phyloP scores from a whole-genome alignment of 1,140 invertebrate genomes.

The Spodoptera litura region DNA sequence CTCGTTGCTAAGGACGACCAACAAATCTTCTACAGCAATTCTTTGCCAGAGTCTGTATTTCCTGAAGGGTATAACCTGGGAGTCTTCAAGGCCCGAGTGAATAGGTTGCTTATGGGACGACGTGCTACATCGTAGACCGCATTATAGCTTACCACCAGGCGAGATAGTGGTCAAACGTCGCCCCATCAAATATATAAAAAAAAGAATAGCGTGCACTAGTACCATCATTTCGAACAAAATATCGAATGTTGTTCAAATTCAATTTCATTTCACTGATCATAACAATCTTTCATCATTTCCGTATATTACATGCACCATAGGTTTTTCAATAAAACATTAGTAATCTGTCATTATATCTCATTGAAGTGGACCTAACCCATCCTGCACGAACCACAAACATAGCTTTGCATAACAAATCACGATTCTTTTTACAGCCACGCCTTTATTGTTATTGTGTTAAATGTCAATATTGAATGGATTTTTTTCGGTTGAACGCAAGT shows the following conservation, averaged over 20 bases:
- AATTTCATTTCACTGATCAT: constrained; percentile 39
- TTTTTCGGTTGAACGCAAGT: constrained; percentile 37
- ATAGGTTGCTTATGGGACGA: too few species aligned
- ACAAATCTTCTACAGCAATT: too few species aligned
- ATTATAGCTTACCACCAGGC: too few species aligned
- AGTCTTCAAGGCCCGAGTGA: too few species aligned
- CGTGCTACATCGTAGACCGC: too few species aligned
- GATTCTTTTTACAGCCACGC: neutral
- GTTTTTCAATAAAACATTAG: constrained; percentile 54
- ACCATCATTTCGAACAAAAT: neutral
- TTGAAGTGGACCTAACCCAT: constrained; percentile 49
- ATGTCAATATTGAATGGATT: constrained; percentile 38
- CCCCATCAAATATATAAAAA: too few species aligned
- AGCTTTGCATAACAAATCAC: constrained; percentile 33
- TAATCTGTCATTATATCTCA: constrained; percentile 55
- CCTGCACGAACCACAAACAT: constrained; percentile 41
- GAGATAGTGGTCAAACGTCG: too few species aligned
- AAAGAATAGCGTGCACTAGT: neutral
- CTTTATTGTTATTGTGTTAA: constrained; percentile 40
- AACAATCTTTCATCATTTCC: constrained; percentile 47
- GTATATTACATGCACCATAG: constrained; percentile 49
- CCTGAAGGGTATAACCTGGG: too few species aligned
- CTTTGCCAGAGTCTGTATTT: too few species aligned
- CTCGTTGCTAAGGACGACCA: too few species aligned
- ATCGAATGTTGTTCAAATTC: constrained; percentile 19